Evolutionary conservation across 2,888 invertebrate genomes (phyloP), one percentile per base, ranked within the genome.

Genomic region (Coelinius sp.): DNA sequence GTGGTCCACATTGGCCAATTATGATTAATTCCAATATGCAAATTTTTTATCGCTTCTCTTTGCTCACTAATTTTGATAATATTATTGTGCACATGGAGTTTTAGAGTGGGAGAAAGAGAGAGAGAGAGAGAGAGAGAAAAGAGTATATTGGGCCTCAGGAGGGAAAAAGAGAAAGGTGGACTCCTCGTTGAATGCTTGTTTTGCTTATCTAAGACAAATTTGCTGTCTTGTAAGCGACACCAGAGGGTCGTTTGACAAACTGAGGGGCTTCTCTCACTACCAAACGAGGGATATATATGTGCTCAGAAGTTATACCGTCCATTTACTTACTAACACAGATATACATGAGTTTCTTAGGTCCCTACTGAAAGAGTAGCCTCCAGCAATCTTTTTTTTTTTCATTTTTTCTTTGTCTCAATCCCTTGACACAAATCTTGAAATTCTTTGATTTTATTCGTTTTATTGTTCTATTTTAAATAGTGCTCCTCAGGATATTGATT

Each of bases 161-260:
- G 59, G n/a, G 53, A 56, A 53, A 52, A 67, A 38, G 68, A 31
- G 56, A 49, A 63, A 73, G 75, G 73, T 74, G 68, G 69, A 74
- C 53, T 76, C 76, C 76, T 77, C 78, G 75, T 78, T 76, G 78
- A 80, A 80, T 78, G 83, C 82, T 85, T 85, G 85, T 86, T 85
- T 85, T 84, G 82, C 84, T 83, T 84, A 82, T 85, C 85, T 83
- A 80, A 82, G 85, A 86, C 86, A 86, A 86, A 86, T 86, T 86
- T 83, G 85, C 84, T 83, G 86, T 84, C 84, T 84, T 82, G 85
- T 85, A 86, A 85, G 80, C 82, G 83, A 84, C 82, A 82, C 83
- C 84, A 79, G 83, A 85, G 86, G 85, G 84, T 84, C 81, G 76
- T 82, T 82, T 84, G 84, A 85, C 84, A 85, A 84, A 83, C 83